Evolutionary conservation across 1,140 invertebrate genomes (phyloP).

Genomic region (Anastrepha obliqua): DNA sequence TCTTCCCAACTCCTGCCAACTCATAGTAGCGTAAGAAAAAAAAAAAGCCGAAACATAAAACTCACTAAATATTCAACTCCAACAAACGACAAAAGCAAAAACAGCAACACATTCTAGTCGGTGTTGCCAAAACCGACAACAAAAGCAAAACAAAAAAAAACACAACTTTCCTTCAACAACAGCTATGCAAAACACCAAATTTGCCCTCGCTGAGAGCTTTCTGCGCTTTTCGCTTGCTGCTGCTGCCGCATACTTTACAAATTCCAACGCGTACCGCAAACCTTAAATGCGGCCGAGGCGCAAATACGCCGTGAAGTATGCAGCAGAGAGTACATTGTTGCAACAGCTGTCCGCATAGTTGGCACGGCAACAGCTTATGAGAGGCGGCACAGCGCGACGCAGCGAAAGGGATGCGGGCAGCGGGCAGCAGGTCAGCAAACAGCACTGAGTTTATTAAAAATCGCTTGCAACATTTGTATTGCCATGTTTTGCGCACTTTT

Average conservation of each 20-base stretch:
- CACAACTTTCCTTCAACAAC: not conserved
- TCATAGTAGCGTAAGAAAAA: not conserved
- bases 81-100: conserved; percentile 21
- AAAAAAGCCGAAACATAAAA: not conserved
- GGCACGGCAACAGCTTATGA: not conserved
- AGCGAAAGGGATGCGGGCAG: not conserved
- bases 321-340: conserved; percentile 49
- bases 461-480: conserved; percentile 52
- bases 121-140: not conserved
- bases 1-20: not conserved
- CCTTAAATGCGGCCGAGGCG: conserved; percentile 43
- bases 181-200: not conserved
- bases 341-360: conserved; percentile 52
- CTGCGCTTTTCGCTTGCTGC: not conserved
- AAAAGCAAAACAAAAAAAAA: not conserved
- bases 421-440: not conserved
- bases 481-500: conserved; percentile 39
- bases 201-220: not conserved
- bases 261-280: conserved; percentile 37
- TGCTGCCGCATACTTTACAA: not conserved
- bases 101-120: not conserved
- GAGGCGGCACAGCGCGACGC: not conserved
- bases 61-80: not conserved
- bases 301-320: conserved; percentile 46
- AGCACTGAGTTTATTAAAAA: conserved; percentile 50